These are phyloP conservation scores for Tipula lateralis DNA, from an alignment of 2,888 invertebrate species.

Conservation along the genomic window DNA sequence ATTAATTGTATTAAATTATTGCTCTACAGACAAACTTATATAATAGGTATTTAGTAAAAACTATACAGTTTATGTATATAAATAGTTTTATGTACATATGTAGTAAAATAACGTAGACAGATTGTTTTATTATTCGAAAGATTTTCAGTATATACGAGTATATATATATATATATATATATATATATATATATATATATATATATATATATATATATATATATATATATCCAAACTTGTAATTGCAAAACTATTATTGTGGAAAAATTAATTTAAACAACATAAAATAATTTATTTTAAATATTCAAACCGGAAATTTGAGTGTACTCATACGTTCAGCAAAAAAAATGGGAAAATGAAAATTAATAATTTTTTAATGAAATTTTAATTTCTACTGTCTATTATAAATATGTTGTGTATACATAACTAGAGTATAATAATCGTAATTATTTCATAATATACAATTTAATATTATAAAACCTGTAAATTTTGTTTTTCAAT, in stretches of 20 bases:
- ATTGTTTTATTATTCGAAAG: neutral
- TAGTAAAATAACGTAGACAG: too few relatives aligned
- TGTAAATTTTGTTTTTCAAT: neutral
- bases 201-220: neutral
- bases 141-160: neutral
- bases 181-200: neutral
- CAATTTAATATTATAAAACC: neutral
- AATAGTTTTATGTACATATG: too few relatives aligned
- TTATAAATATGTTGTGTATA: too few relatives aligned
- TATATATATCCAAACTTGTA: neutral
- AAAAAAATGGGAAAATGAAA: neutral
- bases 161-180: neutral
- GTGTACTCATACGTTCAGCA: neutral
- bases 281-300: neutral
- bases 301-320: slow-evolving; percentile 9
- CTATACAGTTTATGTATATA: too few relatives aligned
- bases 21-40: too few relatives aligned
- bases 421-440: neutral
- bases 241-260: neutral
- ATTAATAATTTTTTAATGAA: slow-evolving; percentile 11
- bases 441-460: neutral
- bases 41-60: too few relatives aligned
- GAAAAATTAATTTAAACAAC: neutral
- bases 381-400: slow-evolving; percentile 11
- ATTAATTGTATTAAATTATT: too few relatives aligned